Base-by-base conservation (phyloP, 2,888 invertebrate genomes). In the Melanargia galathea region DNA sequence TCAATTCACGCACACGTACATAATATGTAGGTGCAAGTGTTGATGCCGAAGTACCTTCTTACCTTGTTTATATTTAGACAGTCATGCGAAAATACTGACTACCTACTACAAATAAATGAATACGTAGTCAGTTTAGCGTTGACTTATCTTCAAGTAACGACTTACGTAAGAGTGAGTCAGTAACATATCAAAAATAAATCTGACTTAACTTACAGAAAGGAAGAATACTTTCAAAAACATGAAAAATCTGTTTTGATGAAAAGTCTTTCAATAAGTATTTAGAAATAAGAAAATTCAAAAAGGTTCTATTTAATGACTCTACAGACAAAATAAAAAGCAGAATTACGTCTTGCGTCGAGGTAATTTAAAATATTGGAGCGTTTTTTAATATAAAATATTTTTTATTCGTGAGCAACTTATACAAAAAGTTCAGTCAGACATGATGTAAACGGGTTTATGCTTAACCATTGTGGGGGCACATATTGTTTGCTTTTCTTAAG, bases 401-500 rank as follows among this genome's bases (percentile, higher is more conserved):
- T 56, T 46, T 35, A 48, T 58, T 35, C 24, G 48, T 8, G 24
- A 58, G 46, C n/a, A 48, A 58, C 16, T 45, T 20, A 18, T 46
- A 46, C 33, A 57, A 57, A 45, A 58, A 58, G 22, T 10, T 58
- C 58, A 48, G 58, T 58, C 33, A 62, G 54, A 46, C 52, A 33
- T 46, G 18, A 56, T 62, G 49, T 59, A 49, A 65, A 58, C 65
- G 26, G 58, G 46, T 49, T 48, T 48, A 49, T 46, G 43, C 18
- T 51, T 13, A 16, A 46, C 60, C 57, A 51, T 52, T 55, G 40
- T 65, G 49, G 48, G 24, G 30, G 30, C 49, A 55, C 48, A 46
- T 35, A 62, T 65, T 65, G 65, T 65, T 62, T 60, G 60, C 30
- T 51, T 65, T 65, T 62, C 65, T 65, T 62, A 62, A 60, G 58